A percentile compares a stretch with the other conserved stretches of the same genome.
Evolutionary conservation across 2,113 vertebrate species (phyloP).

Genomic region (Gorilla gorilla): DNA sequence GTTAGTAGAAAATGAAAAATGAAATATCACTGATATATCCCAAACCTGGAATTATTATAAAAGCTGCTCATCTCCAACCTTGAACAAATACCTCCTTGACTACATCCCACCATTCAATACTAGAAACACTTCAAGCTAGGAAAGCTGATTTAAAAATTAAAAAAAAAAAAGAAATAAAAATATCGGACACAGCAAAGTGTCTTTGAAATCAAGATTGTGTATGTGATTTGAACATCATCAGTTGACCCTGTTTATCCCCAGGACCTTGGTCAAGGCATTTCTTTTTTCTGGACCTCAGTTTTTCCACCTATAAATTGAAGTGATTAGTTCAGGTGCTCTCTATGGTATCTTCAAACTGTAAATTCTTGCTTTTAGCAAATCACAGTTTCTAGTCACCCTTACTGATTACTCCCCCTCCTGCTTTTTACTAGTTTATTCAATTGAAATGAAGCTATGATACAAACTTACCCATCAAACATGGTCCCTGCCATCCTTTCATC

Average conservation of each 20-base stretch:
- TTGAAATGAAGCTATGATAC: not conserved
- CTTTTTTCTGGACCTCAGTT: conserved; percentile 2
- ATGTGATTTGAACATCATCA: not conserved
- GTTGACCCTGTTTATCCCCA: not conserved
- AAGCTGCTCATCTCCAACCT: not conserved
- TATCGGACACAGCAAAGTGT: not conserved
- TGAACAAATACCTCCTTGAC: not conserved
- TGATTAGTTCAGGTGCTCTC: not conserved
- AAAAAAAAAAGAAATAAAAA: no score
- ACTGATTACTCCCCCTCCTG: not conserved
- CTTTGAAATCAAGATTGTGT: conserved; percentile 28
- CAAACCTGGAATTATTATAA: conserved; percentile 15
- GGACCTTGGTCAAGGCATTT: not conserved
- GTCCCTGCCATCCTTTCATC: not conserved
- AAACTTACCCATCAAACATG: not conserved
- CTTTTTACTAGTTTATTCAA: not conserved
- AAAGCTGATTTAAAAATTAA: no score
- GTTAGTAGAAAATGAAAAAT: conserved; percentile 25
- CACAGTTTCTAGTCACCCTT: not conserved
- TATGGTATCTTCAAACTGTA: not conserved
- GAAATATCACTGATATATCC: conserved; percentile 1
- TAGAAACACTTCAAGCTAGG: not conserved
- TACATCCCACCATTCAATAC: not conserved
- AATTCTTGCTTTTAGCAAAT: conserved; percentile 37
- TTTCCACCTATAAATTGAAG: not conserved